Evolutionary conservation across 2,113 vertebrate genomes (phyloP).

Genomic region (Parus major): DNA sequence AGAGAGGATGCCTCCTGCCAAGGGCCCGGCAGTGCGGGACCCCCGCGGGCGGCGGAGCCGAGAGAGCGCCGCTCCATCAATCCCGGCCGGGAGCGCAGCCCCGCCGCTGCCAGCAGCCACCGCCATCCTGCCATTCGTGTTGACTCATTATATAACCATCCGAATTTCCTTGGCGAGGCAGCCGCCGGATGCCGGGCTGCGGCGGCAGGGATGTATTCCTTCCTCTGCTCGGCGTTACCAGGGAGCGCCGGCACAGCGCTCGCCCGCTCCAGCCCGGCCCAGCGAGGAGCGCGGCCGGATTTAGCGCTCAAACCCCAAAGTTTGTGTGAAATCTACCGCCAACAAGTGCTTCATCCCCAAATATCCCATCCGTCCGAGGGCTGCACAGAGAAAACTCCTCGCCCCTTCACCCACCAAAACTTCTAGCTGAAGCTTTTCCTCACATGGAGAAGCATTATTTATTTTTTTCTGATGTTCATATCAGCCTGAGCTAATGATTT

Average conservation of each 20-base stretch:
- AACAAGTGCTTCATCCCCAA: fast-evolving
- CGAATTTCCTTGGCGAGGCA: not conserved
- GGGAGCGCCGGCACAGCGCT: not conserved
- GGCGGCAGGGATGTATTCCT: not conserved
- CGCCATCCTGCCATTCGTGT: not conserved
- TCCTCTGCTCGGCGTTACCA: not conserved
- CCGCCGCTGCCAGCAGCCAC: not conserved
- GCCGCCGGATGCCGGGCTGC: not conserved
- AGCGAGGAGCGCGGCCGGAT: fast-evolving
- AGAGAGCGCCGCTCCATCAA: not conserved
- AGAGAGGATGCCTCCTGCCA: constrained; percentile 12
- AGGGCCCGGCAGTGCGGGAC: not conserved
- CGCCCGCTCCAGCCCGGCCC: not conserved
- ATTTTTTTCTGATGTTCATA: not conserved
- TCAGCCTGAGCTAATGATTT: constrained; percentile 11
- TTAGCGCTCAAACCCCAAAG: not conserved
- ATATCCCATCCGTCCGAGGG: not conserved
- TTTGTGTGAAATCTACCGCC: not conserved
- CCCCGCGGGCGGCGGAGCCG: not conserved
- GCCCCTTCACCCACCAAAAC: not conserved
- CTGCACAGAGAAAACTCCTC: not conserved
- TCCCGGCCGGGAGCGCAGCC: not conserved
- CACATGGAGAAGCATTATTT: not conserved
- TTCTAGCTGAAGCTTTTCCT: not conserved
- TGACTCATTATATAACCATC: not conserved